A percentile compares a stretch with the other conserved stretches of the same genome.
phyloP scores from a whole-genome alignment of 2,113 vertebrate species.

The Epinephelus fuscoguttatus region DNA sequence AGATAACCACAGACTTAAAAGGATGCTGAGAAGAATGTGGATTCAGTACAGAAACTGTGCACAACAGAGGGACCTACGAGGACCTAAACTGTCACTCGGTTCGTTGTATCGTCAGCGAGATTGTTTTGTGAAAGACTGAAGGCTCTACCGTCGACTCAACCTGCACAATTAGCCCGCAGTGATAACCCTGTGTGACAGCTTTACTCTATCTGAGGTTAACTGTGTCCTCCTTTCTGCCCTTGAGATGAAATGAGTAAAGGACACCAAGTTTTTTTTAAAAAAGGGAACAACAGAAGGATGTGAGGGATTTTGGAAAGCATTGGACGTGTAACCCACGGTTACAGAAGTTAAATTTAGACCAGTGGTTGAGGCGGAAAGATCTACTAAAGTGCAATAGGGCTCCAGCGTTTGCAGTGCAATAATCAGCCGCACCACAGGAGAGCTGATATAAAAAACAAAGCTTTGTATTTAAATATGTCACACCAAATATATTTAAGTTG shows the following conservation, averaged over 20 bases:
- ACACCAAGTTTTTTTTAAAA: background rate
- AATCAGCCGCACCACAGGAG: constrained; percentile 54
- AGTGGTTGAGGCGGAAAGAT: constrained; percentile 60
- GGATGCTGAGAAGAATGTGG: constrained; percentile 42
- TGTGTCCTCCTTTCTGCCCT: constrained; percentile 2
- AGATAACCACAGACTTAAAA: constrained; percentile 46
- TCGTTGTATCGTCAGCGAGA: constrained; percentile 36
- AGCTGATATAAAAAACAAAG: constrained; percentile 62
- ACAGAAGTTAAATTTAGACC: constrained; percentile 26
- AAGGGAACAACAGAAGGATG: constrained; percentile 25
- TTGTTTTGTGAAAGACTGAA: constrained; percentile 46
- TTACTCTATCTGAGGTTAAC: background rate
- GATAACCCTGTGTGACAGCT: constrained; percentile 25
- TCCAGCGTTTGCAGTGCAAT: constrained; percentile 64
- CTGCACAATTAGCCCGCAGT: constrained; percentile 72
- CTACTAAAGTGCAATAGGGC: constrained; percentile 71
- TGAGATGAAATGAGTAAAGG: constrained; percentile 1
- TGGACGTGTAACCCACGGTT: background rate
- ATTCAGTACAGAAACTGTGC: constrained; percentile 19
- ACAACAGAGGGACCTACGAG: constrained; percentile 29
- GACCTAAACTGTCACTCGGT: constrained; percentile 51
- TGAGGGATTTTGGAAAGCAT: constrained; percentile 23
- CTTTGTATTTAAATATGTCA: constrained; percentile 70
- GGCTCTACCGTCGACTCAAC: constrained; percentile 46
- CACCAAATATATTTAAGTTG: constrained; percentile 84